These are phyloP conservation scores for Porites lutea DNA, from an alignment of 64 coral and sea anemone species.

Conservation along the genomic window DNA sequence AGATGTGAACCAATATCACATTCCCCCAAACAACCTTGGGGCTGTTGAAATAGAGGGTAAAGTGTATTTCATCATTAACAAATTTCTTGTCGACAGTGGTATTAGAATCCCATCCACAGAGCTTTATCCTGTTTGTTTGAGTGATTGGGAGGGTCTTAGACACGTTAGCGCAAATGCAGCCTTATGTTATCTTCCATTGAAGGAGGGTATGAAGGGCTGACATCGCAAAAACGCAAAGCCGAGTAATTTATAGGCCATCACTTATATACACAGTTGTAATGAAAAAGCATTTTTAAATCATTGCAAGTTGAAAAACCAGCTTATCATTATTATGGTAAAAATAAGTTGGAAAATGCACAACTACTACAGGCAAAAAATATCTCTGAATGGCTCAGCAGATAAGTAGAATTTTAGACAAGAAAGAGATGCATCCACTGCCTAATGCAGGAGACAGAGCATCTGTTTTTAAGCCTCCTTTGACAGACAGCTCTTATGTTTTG, in stretches of 20 bases:
- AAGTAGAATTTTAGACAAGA: too few relatives aligned
- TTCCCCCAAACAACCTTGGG: conserved; percentile 44
- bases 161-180: not conserved
- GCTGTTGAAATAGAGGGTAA: conserved; percentile 21
- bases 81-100: conserved; percentile 30
- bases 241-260: not conserved
- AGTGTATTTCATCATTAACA: conserved; percentile 55
- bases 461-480: too few relatives aligned
- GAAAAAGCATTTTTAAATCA: too few relatives aligned
- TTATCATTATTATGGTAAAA: too few relatives aligned
- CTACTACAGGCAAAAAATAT: too few relatives aligned
- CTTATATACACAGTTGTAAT: too few relatives aligned
- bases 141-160: conserved; percentile 16
- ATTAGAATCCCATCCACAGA: conserved; percentile 55
- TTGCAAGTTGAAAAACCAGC: too few relatives aligned
- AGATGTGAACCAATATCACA: conserved; percentile 1
- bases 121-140: conserved; percentile 38
- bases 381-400: too few relatives aligned
- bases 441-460: too few relatives aligned
- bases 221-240: not conserved
- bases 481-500: too few relatives aligned
- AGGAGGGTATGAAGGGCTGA: not conserved
- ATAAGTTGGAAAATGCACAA: too few relatives aligned
- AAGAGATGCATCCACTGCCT: too few relatives aligned
- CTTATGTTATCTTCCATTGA: not conserved